These are phyloP conservation scores for Ranitomeya variabilis DNA, from an alignment of 2,113 vertebrate species.

Conservation along the genomic window DNA sequence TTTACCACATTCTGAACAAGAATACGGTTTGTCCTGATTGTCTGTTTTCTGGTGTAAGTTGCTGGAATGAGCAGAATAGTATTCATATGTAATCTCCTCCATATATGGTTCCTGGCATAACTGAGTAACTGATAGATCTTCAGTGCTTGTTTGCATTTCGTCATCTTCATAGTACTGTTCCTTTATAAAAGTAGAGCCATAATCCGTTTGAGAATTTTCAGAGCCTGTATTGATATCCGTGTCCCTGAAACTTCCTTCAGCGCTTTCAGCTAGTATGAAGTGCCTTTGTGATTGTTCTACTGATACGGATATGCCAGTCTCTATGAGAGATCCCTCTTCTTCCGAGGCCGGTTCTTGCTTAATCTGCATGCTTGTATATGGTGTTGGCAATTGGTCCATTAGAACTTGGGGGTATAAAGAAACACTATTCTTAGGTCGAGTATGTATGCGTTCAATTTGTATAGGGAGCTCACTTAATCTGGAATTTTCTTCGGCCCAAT, in stretches of 20 bases:
- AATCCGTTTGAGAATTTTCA: neutral
- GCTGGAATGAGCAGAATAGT: slow-evolving; percentile 13
- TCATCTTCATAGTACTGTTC: neutral
- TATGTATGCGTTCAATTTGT: neutral
- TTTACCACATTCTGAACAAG: slow-evolving; percentile 28
- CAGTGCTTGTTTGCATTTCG: neutral
- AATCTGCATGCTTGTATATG: neutral
- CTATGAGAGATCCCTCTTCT: neutral
- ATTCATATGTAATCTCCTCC: slow-evolving; percentile 17
- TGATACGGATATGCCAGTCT: neutral
- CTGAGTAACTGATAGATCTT: neutral
- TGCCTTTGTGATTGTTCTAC: neutral
- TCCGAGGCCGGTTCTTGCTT: slow-evolving; percentile 10
- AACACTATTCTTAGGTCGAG: neutral
- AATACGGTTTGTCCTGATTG: slow-evolving; percentile 13
- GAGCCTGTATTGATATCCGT: neutral
- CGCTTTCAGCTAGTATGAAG: neutral
- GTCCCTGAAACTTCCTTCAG: neutral
- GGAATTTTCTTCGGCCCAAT: neutral
- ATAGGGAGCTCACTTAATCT: neutral
- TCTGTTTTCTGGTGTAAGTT: neutral
- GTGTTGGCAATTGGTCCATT: neutral
- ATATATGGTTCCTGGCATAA: neutral
- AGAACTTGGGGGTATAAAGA: neutral
- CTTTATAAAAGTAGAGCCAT: slow-evolving; percentile 3